phyloP scores from a whole-genome alignment of 1,140 invertebrate species.

The Tetragnatha versicolor region DNA sequence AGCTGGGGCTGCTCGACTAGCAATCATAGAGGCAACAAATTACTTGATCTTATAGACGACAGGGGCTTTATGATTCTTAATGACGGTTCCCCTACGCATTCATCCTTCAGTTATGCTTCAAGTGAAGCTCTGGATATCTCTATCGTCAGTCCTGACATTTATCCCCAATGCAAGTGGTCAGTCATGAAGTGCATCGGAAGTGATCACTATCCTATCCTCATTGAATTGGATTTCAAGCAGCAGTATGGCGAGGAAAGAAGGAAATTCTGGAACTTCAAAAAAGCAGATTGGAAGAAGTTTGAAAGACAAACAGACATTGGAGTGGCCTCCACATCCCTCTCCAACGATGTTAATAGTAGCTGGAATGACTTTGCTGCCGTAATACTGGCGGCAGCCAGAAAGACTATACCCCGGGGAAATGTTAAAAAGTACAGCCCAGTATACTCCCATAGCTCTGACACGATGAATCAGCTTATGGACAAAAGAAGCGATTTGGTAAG shows the following conservation, averaged over 20 bases:
- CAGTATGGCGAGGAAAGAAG: neutral
- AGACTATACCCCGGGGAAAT: neutral
- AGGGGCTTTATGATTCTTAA: neutral
- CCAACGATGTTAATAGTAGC: neutral
- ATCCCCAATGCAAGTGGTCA: neutral
- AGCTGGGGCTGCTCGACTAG: neutral
- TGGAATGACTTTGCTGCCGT: neutral
- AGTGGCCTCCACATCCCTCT: neutral
- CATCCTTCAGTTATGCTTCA: too few species aligned
- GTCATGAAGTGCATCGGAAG: neutral
- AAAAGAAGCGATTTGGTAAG: neutral
- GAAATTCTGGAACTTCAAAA: neutral
- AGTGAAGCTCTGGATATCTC: too few species aligned
- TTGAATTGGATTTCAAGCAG: neutral
- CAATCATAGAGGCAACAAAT: neutral
- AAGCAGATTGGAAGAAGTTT: neutral
- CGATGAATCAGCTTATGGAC: neutral
- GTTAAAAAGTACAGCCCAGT: neutral
- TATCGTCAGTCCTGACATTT: conserved; percentile 13
- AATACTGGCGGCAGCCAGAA: neutral
- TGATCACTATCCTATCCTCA: conserved; percentile 14
- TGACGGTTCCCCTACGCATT: neutral
- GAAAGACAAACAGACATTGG: neutral
- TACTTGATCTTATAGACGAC: neutral
- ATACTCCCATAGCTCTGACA: conserved; percentile 3